phyloP scores from a whole-genome alignment of 2,888 invertebrate genomes.

The Blomia tropicalis region DNA sequence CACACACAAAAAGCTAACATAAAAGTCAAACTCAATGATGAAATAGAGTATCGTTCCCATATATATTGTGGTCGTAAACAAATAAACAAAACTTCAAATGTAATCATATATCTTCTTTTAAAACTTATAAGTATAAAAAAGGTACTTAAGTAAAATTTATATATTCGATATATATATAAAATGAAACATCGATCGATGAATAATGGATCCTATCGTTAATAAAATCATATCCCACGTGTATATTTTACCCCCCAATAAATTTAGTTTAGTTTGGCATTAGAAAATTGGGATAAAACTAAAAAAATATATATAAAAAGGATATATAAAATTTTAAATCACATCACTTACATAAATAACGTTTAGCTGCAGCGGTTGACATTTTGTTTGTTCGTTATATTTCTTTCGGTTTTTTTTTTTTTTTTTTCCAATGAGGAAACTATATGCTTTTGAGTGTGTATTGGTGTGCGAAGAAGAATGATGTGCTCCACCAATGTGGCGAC shows the following conservation, averaged over 20 bases:
- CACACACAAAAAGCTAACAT: neutral
- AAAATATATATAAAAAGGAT: too few relatives aligned
- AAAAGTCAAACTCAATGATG: neutral
- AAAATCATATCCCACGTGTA: too few relatives aligned
- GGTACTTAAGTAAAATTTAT: neutral
- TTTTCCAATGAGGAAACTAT: neutral
- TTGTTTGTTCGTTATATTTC: neutral
- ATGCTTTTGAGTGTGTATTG: neutral
- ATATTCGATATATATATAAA: neutral
- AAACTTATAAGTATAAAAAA: too few relatives aligned
- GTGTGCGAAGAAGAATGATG: neutral
- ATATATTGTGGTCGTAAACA: neutral
- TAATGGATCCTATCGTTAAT: neutral
- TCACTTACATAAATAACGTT: constrained; percentile 16
- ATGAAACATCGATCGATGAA: neutral
- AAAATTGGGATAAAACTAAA: neutral
- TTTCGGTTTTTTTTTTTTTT: neutral
- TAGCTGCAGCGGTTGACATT: constrained; percentile 16
- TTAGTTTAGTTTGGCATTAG: too few relatives aligned
- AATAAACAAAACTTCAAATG: neutral
- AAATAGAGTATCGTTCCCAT: neutral
- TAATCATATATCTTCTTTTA: neutral
- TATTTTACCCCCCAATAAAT: too few relatives aligned
- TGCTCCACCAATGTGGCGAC: too few relatives aligned
- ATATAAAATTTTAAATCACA: too few relatives aligned